These are phyloP conservation scores for Percopsis omiscomaycus DNA, from an alignment of 2,797 vertebrate genomes.

Conservation along the genomic window DNA sequence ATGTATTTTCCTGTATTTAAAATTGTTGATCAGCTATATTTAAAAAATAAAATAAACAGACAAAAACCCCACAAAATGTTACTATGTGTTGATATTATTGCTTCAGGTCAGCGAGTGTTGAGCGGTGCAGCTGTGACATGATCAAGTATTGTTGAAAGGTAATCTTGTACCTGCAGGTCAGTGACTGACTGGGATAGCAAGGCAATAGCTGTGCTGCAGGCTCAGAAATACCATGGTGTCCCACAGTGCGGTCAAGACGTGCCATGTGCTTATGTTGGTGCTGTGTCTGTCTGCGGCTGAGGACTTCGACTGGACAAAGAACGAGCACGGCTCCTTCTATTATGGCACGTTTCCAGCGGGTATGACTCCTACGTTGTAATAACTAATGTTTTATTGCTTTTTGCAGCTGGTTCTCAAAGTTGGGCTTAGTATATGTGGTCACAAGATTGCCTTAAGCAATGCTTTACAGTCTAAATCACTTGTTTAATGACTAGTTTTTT, in stretches of 20 bases:
- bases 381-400: not conserved
- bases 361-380: conserved; percentile 54
- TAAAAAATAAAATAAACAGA: too few relatives aligned
- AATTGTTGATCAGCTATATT: conserved; percentile 5
- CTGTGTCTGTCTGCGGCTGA: conserved; percentile 76
- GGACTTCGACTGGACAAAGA: conserved; percentile 86
- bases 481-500: too few relatives aligned
- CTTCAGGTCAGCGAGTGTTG: not conserved
- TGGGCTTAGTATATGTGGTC: too few relatives aligned
- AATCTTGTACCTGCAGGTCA: conserved; percentile 44
- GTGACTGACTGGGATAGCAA: conserved; percentile 50
- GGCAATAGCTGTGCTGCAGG: conserved; percentile 56
- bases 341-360: conserved; percentile 92
- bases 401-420: too few relatives aligned
- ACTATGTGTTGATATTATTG: conserved; percentile 6
- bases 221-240: conserved; percentile 71
- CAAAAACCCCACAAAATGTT: too few relatives aligned
- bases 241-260: conserved; percentile 49
- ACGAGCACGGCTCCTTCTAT: conserved; percentile 88
- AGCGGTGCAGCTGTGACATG: not conserved
- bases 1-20: conserved; percentile 21
- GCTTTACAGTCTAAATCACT: too few relatives aligned
- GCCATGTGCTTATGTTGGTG: conserved; percentile 80
- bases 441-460: too few relatives aligned
- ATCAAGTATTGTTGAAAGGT: conserved; percentile 11